phyloP scores from a whole-genome alignment of 2,113 vertebrate species.

The Fulmarus glacialis region DNA sequence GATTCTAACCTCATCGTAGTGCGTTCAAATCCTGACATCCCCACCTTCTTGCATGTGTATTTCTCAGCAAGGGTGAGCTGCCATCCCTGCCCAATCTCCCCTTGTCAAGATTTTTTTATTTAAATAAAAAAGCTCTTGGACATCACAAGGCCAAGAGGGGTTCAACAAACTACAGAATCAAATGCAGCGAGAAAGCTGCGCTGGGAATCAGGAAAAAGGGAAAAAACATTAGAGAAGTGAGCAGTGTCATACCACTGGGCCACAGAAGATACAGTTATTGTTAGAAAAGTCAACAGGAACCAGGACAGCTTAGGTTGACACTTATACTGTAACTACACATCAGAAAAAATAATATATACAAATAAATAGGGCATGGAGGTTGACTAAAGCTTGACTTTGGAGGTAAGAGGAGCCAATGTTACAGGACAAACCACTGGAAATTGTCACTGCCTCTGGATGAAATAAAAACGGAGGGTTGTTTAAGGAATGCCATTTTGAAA shows the following conservation, averaged over 20 bases:
- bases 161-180: no score
- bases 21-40: neutral
- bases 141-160: neutral
- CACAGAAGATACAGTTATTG: neutral
- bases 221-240: neutral
- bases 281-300: neutral
- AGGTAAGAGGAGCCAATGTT: neutral
- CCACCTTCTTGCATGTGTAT: rapidly evolving
- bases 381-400: neutral
- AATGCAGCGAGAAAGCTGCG: rapidly evolving
- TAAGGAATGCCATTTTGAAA: neutral
- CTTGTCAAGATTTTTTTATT: neutral
- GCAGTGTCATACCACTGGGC: rapidly evolving
- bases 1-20: neutral
- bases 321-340: neutral
- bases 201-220: neutral
- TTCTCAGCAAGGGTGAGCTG: neutral
- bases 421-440: neutral
- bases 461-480: no score
- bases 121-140: neutral
- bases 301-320: neutral
- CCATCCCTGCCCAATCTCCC: neutral
- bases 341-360: neutral
- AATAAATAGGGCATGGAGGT: neutral
- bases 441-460: rapidly evolving